A percentile compares a stretch with the other conserved stretches of the same genome.
Evolutionary conservation across 2,797 vertebrate species (phyloP).

Genomic region (Orientallactaga sibirica): DNA sequence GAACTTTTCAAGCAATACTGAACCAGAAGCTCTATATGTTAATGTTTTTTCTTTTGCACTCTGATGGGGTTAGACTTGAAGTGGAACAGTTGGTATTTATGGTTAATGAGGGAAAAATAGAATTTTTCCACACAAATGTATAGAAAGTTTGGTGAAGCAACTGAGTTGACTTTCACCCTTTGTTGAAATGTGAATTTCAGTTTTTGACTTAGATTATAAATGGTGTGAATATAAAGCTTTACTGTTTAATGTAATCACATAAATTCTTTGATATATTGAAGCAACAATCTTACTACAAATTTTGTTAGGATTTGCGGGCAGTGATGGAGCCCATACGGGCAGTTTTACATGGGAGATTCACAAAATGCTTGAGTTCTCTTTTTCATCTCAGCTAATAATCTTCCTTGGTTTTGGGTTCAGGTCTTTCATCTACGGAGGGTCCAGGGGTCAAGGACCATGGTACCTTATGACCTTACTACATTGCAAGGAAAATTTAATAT

Average conservation of each 20-base stretch:
- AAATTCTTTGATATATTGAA: constrained; percentile 19
- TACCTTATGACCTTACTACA: background rate
- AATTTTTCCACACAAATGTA: constrained; percentile 52
- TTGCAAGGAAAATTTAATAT: constrained; percentile 30
- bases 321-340: background rate
- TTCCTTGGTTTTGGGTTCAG: background rate
- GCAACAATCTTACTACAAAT: background rate
- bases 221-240: background rate
- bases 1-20: background rate
- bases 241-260: constrained; percentile 33
- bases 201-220: constrained; percentile 60
- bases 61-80: constrained; percentile 38
- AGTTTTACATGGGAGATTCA: constrained; percentile 9
- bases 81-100: background rate
- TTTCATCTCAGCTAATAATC: background rate
- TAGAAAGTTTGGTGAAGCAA: constrained; percentile 1
- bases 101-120: constrained; percentile 31
- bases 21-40: constrained; percentile 19
- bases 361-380: constrained; percentile 14
- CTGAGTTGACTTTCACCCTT: background rate
- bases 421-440: background rate
- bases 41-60: constrained; percentile 18
- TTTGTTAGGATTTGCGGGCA: background rate
- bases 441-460: background rate
- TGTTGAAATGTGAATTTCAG: constrained; percentile 17